Conservation (phyloP, 2,797 vertebrate genomes). For the Ceyx erithaca region DNA sequence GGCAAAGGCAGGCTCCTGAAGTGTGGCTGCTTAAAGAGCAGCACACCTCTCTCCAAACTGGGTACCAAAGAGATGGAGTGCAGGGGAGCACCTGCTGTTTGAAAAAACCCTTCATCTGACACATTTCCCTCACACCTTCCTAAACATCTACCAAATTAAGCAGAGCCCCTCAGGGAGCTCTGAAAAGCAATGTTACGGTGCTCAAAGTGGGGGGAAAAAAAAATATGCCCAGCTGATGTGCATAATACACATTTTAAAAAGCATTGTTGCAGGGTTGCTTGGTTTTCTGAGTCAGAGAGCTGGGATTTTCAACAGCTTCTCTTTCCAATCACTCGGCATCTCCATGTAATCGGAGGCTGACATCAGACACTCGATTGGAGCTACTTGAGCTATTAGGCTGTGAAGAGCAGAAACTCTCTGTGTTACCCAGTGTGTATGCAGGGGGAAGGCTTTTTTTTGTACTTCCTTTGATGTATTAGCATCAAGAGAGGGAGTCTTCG, state of each 20-base stretch:
- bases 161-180: background rate
- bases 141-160: background rate
- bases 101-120: background rate
- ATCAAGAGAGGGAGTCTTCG: slow-evolving; percentile 51
- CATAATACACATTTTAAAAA: background rate
- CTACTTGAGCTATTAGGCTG: slow-evolving; percentile 61
- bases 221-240: slow-evolving; percentile 1
- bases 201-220: background rate
- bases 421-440: slow-evolving; percentile 7
- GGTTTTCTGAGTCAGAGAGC: slow-evolving; percentile 33
- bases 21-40: background rate
- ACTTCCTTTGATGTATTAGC: slow-evolving; percentile 66
- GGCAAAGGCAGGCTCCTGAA: background rate
- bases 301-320: slow-evolving; percentile 38
- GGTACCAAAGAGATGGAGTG: accelerated
- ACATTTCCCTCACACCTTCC: background rate
- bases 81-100: accelerated
- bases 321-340: slow-evolving; percentile 61
- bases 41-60: background rate
- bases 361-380: slow-evolving; percentile 55
- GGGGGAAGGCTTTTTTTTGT: background rate
- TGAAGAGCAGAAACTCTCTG: slow-evolving; percentile 65
- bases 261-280: background rate
- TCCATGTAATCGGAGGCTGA: slow-evolving; percentile 54
- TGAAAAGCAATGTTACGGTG: background rate